Evolutionary conservation across 2,797 vertebrate species (phyloP).

Genomic region (Arremon aurantiirostris): DNA sequence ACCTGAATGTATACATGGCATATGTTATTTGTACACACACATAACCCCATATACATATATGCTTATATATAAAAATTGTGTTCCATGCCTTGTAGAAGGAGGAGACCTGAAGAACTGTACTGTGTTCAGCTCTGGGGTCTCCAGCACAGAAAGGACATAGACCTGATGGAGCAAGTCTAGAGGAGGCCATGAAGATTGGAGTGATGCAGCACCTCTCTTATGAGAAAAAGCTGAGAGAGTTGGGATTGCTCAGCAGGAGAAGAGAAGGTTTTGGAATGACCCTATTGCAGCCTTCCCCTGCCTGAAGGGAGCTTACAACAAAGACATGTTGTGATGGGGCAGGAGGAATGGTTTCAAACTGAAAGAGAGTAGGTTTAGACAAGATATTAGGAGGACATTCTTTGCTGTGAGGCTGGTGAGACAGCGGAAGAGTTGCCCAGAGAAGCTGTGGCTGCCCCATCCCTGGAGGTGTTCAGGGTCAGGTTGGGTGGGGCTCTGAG

Average conservation of each 20-base stretch:
- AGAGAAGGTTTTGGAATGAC: background rate
- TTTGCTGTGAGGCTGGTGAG: background rate
- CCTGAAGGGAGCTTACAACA: background rate
- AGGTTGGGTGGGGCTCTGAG: background rate
- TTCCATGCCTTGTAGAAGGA: background rate
- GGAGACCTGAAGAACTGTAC: background rate
- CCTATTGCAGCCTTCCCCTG: background rate
- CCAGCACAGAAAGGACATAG: background rate
- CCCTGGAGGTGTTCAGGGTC: background rate
- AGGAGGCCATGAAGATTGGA: background rate
- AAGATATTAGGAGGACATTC: background rate
- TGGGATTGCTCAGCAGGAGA: background rate
- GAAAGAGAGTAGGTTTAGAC: background rate
- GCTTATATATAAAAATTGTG: background rate
- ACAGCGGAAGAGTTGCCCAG: background rate
- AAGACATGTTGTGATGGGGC: background rate
- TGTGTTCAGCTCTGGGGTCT: accelerated
- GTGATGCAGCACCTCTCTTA: background rate
- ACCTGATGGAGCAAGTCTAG: background rate
- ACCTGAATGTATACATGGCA: background rate
- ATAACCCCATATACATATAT: background rate
- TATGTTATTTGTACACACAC: accelerated
- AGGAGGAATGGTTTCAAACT: background rate
- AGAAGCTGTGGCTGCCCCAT: background rate
- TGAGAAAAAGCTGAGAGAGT: background rate